Base-by-base conservation (phyloP, 2,113 vertebrate genomes). In the Otus sunia region DNA sequence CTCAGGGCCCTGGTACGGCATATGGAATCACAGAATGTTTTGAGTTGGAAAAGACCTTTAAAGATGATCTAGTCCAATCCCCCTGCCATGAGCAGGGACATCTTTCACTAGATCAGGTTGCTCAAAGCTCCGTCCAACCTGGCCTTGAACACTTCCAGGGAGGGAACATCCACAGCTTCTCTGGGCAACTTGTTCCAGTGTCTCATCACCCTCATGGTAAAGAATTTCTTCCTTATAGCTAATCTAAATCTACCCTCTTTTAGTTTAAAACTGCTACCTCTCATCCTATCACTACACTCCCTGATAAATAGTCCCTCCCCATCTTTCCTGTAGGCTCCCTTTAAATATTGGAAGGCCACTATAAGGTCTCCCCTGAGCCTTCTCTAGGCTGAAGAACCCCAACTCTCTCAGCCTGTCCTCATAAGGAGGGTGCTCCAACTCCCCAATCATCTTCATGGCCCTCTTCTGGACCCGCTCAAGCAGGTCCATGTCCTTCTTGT, bases 391-490 rank as follows among this genome's bases (percentile, higher is more conserved):
- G 23, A 83, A 56, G 6, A 60, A 83, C 6, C 17, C 22, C 25
- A 75, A 26, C 6, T 78, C 6, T 67, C 36, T 86, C 52, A 56
- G 5, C 8, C 21, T 68, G 32, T 69, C 32, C 30, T 82, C 4
- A 1, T 14, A 64, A 27, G 20, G 34, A 8, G 52, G 4, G 5
- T 34, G 15, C 5, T 5, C 16, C 29, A 64, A 10, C 14, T 12
- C 22, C 76, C 49, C 59, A 30, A 36, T 1, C 18, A 9, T 59
- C 53, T 15, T 23, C 3, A 2, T 59, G 32, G 4, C 6, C 16
- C 4, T 80, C 15, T 18, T 77, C 39, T 73, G 43, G 37, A 30
- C 27, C 6, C 0, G 0, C 7, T 84, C 23, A n/a, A 29, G 37
- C 10, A 82, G 25, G 3, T 32, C 36, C 8, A 29, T 43, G 32